Conservation (phyloP, 2,113 vertebrate species). For the Coryphaenoides rupestris region DNA sequence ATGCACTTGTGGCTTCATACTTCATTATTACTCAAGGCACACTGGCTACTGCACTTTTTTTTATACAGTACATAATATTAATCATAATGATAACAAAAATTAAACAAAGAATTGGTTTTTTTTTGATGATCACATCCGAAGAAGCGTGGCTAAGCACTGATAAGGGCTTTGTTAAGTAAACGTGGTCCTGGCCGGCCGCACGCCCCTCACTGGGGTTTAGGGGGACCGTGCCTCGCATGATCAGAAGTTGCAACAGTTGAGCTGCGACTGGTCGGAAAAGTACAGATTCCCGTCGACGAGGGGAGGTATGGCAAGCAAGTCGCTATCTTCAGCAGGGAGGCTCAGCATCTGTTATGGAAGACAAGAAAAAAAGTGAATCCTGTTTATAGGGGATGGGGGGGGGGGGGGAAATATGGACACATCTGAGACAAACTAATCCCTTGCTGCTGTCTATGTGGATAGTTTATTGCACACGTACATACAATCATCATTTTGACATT, state of each 20-base stretch:
- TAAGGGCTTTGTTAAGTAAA: conserved; percentile 20
- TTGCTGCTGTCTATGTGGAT: no score
- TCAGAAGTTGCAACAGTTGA: conserved; percentile 22
- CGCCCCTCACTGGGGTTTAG: no score
- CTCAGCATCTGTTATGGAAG: conserved; percentile 26
- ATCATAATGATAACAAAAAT: no score
- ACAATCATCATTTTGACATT: no score
- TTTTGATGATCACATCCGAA: neutral
- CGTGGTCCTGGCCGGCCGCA: no score
- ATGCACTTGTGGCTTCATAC: conserved; percentile 49
- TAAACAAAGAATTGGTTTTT: no score
- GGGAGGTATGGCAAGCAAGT: conserved; percentile 18
- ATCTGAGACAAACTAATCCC: no score
- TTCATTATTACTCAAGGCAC: conserved; percentile 47
- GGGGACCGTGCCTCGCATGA: neutral
- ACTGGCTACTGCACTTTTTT: conserved; percentile 19
- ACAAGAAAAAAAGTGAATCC: no score
- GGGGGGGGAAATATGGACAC: no score
- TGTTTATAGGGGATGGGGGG: no score
- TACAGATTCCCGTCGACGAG: conserved; percentile 22
- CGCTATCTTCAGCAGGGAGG: conserved; percentile 6
- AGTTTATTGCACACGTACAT: no score
- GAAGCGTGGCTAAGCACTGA: conserved; percentile 31
- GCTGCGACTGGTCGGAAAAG: conserved; percentile 29
- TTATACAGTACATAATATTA: conserved; percentile 17